A percentile compares a stretch with the other conserved stretches of the same genome.
Evolutionary conservation across 1,140 invertebrate genomes (phyloP).

Genomic region (Whitmania pigra): DNA sequence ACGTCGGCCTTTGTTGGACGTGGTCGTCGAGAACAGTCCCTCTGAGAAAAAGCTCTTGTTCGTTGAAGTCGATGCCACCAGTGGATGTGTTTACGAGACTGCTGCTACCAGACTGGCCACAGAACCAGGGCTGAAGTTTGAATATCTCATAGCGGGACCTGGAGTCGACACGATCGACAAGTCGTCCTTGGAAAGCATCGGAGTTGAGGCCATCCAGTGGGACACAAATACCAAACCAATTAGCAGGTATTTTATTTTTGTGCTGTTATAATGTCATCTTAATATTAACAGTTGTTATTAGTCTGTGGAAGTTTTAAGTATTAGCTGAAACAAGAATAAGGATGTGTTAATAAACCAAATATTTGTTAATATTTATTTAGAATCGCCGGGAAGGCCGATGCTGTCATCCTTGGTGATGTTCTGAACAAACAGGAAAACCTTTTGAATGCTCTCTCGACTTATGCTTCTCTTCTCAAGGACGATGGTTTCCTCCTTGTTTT

Average conservation of each 20-base stretch:
- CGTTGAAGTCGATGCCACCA: slow-evolving; percentile 51
- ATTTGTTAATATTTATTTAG: slow-evolving; percentile 32
- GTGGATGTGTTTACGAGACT: slow-evolving; percentile 30
- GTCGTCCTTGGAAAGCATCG: slow-evolving; percentile 32
- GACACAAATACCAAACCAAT: slow-evolving; percentile 27
- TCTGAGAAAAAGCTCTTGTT: slow-evolving; percentile 56
- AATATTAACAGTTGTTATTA: too few relatives aligned
- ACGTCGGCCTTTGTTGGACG: slow-evolving; percentile 41
- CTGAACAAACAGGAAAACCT: slow-evolving; percentile 39
- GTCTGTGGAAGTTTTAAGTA: too few relatives aligned
- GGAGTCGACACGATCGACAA: slow-evolving; percentile 32
- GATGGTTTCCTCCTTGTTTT: slow-evolving; percentile 65
- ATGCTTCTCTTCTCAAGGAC: slow-evolving; percentile 52
- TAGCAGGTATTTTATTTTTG: slow-evolving; percentile 27
- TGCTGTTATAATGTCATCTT: too few relatives aligned
- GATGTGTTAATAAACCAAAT: not conserved
- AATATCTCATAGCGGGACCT: slow-evolving; percentile 39
- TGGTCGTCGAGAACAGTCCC: slow-evolving; percentile 64
- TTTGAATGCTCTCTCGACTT: slow-evolving; percentile 32
- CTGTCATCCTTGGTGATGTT: slow-evolving; percentile 38
- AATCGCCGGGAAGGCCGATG: slow-evolving; percentile 33
- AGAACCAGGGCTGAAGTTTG: slow-evolving; percentile 40
- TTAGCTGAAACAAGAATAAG: too few relatives aligned
- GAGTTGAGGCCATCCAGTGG: slow-evolving; percentile 34
- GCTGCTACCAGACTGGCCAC: slow-evolving; percentile 33